Percentiles rank a stretch among this genome's conserved stretches.
phyloP scores from a whole-genome alignment of 2,888 invertebrate genomes.

The Lordiphosa fenestrarum region DNA sequence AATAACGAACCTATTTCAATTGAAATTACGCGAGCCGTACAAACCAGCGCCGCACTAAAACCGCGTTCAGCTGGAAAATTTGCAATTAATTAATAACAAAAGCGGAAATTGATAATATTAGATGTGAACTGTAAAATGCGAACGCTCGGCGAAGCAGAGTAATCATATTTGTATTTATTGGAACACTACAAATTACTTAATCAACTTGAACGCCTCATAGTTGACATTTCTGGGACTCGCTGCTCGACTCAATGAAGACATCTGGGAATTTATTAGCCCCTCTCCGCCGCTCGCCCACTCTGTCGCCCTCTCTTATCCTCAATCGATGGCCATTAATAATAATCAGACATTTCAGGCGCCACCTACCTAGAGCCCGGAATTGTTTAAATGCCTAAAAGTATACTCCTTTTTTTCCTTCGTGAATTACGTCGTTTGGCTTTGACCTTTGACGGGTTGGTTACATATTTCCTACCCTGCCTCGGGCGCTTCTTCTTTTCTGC shows the following conservation, averaged over 20 bases:
- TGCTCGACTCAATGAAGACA: conserved; percentile 13
- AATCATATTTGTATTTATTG: no score
- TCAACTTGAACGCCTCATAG: no score
- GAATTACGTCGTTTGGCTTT: conserved; percentile 59
- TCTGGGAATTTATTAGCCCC: conserved; percentile 23
- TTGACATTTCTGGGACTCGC: no score
- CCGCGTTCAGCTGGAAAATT: conserved; percentile 50
- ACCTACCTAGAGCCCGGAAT: conserved; percentile 3
- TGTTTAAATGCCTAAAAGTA: conserved; percentile 19
- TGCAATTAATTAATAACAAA: conserved; percentile 50
- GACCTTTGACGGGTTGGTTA: conserved; percentile 54
- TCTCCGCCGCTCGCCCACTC: background rate
- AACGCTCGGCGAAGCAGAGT: background rate
- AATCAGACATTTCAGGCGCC: conserved; percentile 21
- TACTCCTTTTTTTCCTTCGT: conserved; percentile 25
- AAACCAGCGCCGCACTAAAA: conserved; percentile 14
- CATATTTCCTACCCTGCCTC: conserved; percentile 46
- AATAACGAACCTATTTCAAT: conserved; percentile 29
- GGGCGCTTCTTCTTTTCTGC: conserved; percentile 6
- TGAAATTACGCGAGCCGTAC: conserved; percentile 22
- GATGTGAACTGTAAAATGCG: conserved; percentile 4
- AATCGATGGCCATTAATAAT: conserved; percentile 50
- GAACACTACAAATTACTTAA: no score
- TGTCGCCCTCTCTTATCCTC: background rate
- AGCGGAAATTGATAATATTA: conserved; percentile 40